Percentiles rank a stretch among this genome's conserved stretches.
Evolutionary conservation across 1,140 invertebrate genomes (phyloP).

Genomic region (Bombyx mandarina): DNA sequence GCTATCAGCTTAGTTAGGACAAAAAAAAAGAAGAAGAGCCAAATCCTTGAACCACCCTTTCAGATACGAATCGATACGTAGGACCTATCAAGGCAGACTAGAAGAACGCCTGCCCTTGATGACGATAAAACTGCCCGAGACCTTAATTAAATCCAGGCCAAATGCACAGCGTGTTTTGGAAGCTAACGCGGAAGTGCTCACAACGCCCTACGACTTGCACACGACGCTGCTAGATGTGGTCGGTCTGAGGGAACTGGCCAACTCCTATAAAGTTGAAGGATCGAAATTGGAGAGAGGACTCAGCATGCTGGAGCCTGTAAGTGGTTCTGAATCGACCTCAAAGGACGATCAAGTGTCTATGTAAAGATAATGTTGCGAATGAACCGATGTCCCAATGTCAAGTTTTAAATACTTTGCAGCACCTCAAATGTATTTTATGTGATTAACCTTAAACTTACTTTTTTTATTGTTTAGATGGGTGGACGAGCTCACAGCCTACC

Average conservation of each 20-base stretch:
- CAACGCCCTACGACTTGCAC: constrained; percentile 87
- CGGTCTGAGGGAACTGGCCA: constrained; percentile 33
- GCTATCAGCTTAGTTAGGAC: too few species aligned
- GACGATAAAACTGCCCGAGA: constrained; percentile 81
- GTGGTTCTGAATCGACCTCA: not conserved
- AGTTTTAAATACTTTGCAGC: too few species aligned
- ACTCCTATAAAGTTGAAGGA: constrained; percentile 19
- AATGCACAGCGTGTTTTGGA: constrained; percentile 57
- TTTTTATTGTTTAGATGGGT: too few species aligned
- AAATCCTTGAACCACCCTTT: not conserved
- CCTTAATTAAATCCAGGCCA: constrained; percentile 70
- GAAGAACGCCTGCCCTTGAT: constrained; percentile 91
- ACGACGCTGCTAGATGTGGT: constrained; percentile 78
- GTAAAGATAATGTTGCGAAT: constrained; percentile 4
- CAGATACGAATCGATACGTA: constrained; percentile 83
- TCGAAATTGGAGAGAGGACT: constrained; percentile 25
- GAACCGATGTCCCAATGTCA: too few species aligned
- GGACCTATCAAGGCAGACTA: constrained; percentile 88
- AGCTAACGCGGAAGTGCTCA: constrained; percentile 78
- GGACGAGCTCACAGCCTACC: too few species aligned
- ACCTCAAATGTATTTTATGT: too few species aligned
- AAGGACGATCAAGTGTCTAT: too few species aligned
- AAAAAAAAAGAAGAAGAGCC: too few species aligned
- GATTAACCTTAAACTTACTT: too few species aligned
- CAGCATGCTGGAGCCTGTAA: constrained; percentile 34